phyloP scores from a whole-genome alignment of 2,888 invertebrate species.

The Troides aeacus region DNA sequence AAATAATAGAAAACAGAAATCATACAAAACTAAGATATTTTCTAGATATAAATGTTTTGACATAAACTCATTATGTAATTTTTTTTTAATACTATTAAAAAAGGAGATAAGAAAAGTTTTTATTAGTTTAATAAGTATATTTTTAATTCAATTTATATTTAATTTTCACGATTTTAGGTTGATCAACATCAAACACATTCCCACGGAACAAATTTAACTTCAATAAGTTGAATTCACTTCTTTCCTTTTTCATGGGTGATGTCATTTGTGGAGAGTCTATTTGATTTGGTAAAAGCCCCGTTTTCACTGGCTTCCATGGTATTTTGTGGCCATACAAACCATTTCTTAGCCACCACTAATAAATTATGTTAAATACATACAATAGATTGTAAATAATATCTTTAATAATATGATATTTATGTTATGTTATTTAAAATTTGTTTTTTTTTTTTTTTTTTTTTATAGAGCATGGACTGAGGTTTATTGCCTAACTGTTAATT shows the following conservation, averaged over 20 bases:
- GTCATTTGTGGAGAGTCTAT: slow-evolving; percentile 37
- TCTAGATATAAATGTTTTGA: background rate
- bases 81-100: background rate
- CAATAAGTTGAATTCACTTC: slow-evolving; percentile 41
- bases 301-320: slow-evolving; percentile 52
- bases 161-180: slow-evolving; percentile 42
- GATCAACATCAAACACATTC: slow-evolving; percentile 37
- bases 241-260: slow-evolving; percentile 39
- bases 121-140: background rate
- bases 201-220: slow-evolving; percentile 53
- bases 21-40: background rate
- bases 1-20: background rate
- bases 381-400: background rate
- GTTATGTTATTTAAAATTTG: too few relatives aligned
- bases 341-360: slow-evolving; percentile 31
- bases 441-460: background rate
- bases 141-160: slow-evolving; percentile 18
- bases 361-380: slow-evolving; percentile 9
- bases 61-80: background rate
- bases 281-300: slow-evolving; percentile 37
- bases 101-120: slow-evolving; percentile 8
- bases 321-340: slow-evolving; percentile 56
- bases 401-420: background rate
- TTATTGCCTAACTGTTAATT: too few relatives aligned
- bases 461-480: too few relatives aligned